Evolutionary conservation across 2,888 invertebrate genomes (phyloP).

Genomic region (Melanchra persicariae): DNA sequence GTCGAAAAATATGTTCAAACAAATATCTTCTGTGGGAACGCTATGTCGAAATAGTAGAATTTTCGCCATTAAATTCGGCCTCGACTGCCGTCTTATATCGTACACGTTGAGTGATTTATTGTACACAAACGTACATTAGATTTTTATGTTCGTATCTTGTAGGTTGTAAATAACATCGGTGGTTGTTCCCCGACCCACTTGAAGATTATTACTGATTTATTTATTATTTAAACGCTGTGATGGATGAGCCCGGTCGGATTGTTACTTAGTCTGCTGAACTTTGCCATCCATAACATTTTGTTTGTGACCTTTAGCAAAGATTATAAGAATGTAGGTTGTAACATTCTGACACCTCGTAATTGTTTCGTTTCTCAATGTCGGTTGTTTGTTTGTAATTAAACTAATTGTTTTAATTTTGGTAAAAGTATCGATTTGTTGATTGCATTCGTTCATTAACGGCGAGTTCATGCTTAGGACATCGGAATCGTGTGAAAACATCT

Average conservation of each 20-base stretch:
- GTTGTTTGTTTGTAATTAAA: conserved; percentile 61
- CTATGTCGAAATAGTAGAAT: conserved; percentile 82
- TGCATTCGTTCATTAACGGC: conserved; percentile 51
- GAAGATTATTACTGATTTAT: conserved; percentile 86
- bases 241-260: conserved; percentile 73
- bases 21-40: conserved; percentile 77
- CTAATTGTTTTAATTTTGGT: conserved; percentile 63
- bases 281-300: conserved; percentile 60
- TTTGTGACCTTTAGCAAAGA: conserved; percentile 65
- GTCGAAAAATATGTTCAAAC: conserved; percentile 63
- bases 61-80: conserved; percentile 81
- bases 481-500: neutral
- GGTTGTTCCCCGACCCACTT: conserved; percentile 74
- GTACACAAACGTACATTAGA: conserved; percentile 82
- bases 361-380: conserved; percentile 60
- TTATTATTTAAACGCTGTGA: conserved; percentile 85
- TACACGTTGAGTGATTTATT: conserved; percentile 80
- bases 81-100: conserved; percentile 61
- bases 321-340: conserved; percentile 60
- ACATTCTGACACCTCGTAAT: conserved; percentile 64
- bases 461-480: conserved; percentile 13
- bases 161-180: conserved; percentile 85
- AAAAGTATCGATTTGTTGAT: conserved; percentile 59
- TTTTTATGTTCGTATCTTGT: conserved; percentile 85
- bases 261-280: conserved; percentile 63